These are phyloP conservation scores for Mesochorus sp. DNA, from an alignment of 2,888 invertebrate species.

Conservation along the genomic window DNA sequence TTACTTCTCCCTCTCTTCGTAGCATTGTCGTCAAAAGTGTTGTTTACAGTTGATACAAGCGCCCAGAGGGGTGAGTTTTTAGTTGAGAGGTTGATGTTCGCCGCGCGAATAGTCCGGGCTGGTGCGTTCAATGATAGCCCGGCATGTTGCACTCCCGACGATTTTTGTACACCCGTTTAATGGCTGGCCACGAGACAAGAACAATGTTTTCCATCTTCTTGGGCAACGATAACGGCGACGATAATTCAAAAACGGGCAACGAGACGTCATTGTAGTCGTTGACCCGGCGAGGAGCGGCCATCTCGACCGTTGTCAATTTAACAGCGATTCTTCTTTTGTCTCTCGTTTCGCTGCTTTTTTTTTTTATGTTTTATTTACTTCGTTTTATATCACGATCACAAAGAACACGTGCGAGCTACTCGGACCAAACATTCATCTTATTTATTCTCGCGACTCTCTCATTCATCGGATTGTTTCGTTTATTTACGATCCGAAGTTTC, in stretches of 20 bases:
- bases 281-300: constrained; percentile 75
- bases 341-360: not conserved
- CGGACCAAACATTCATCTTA: too few relatives aligned
- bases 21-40: not conserved
- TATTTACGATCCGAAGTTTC: too few relatives aligned
- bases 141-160: constrained; percentile 57
- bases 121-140: constrained; percentile 57
- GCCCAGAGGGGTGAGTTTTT: not conserved
- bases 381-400: not conserved
- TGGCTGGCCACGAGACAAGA: constrained; percentile 70
- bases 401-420: too few relatives aligned
- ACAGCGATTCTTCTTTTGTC: constrained; percentile 32
- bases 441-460: too few relatives aligned
- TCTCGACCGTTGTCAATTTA: constrained; percentile 70
- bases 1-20: not conserved
- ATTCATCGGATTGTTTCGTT: too few relatives aligned
- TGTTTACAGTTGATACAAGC: not conserved
- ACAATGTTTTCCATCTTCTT: constrained; percentile 67
- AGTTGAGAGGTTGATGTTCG: not conserved
- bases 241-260: not conserved
- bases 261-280: constrained; percentile 66
- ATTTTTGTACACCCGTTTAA: constrained; percentile 68
- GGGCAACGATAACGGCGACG: constrained; percentile 49
- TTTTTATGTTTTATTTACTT: not conserved
- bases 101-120: constrained; percentile 36